Conservation (phyloP, 2,797 vertebrate species). For the Sebastes cheni region DNA sequence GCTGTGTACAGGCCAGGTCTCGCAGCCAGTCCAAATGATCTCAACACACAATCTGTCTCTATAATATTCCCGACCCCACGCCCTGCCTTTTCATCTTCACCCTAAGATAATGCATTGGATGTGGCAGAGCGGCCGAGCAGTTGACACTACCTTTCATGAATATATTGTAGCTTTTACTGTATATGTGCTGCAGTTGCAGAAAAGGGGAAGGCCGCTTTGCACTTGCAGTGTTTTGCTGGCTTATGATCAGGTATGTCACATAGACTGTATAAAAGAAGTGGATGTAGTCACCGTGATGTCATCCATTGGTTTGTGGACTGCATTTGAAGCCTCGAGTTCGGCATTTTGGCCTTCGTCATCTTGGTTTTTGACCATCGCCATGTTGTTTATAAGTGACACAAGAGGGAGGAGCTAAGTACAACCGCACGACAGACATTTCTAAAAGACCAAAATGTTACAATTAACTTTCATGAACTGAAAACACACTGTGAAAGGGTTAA, state of each 20-base stretch:
- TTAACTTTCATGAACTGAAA: too few relatives aligned
- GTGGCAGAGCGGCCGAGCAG: slow-evolving; percentile 53
- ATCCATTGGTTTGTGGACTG: too few relatives aligned
- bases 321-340: too few relatives aligned
- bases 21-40: slow-evolving; percentile 69
- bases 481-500: too few relatives aligned
- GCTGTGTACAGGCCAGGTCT: slow-evolving; percentile 63
- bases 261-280: too few relatives aligned
- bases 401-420: too few relatives aligned
- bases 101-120: slow-evolving; percentile 70
- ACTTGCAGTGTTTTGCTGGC: slow-evolving; percentile 1
- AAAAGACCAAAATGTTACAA: too few relatives aligned
- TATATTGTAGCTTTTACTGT: slow-evolving; percentile 49
- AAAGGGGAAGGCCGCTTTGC: slow-evolving; percentile 18
- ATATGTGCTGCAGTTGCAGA: slow-evolving; percentile 31
- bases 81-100: slow-evolving; percentile 71
- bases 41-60: slow-evolving; percentile 69
- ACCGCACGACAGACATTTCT: too few relatives aligned
- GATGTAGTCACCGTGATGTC: too few relatives aligned
- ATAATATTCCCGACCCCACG: slow-evolving; percentile 64
- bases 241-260: slow-evolving; percentile 31
- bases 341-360: too few relatives aligned
- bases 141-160: slow-evolving; percentile 66
- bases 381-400: too few relatives aligned
- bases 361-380: too few relatives aligned